Conservation (phyloP, 2,888 invertebrate species). For the Myopa tessellatipennis region DNA sequence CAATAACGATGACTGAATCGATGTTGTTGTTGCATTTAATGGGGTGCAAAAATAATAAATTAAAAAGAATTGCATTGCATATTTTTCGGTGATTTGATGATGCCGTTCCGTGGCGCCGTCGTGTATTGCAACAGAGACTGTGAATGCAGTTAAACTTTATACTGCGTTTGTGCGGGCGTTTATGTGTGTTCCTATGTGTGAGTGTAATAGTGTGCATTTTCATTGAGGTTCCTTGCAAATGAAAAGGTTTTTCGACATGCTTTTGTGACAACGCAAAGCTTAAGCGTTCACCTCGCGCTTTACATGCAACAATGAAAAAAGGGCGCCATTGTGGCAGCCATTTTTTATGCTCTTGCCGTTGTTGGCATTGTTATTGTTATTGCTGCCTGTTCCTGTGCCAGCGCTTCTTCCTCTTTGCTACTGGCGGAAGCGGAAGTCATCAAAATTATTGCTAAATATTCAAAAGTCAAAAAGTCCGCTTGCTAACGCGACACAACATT, state of each 20-base stretch:
- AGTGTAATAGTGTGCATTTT: background rate
- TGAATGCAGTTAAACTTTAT: too few relatives aligned
- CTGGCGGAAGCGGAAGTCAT: background rate
- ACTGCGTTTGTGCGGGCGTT: background rate
- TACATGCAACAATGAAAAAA: background rate
- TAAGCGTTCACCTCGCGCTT: background rate
- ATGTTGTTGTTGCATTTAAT: background rate
- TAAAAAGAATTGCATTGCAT: constrained; percentile 16
- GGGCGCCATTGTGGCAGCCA: constrained; percentile 20
- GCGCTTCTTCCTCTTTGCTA: too few relatives aligned
- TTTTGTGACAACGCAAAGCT: background rate
- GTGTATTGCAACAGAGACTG: background rate
- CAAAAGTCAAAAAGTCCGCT: background rate
- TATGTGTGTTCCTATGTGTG: constrained; percentile 11
- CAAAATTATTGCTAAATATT: background rate
- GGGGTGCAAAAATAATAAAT: background rate
- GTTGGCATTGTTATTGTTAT: background rate
- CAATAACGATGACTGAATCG: constrained; percentile 8
- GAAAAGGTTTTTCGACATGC: constrained; percentile 6
- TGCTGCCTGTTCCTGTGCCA: background rate
- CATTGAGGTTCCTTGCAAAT: background rate
- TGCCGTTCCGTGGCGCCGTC: background rate
- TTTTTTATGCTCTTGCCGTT: background rate
- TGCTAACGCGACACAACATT: too few relatives aligned
- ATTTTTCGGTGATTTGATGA: constrained; percentile 21